Conservation (phyloP, 2,113 vertebrate species). For the Syrrhaptes paradoxus region DNA sequence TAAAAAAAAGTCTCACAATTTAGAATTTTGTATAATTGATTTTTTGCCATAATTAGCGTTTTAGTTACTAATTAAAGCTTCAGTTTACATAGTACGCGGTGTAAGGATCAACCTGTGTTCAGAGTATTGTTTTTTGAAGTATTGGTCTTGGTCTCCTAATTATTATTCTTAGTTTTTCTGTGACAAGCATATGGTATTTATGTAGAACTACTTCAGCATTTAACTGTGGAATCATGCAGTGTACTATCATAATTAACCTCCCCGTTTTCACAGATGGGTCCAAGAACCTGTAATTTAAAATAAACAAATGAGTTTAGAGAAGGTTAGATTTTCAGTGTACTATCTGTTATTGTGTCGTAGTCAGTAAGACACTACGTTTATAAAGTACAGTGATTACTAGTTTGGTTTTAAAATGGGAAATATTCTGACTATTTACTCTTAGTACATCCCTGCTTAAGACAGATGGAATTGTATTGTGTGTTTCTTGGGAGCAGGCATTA, state of each 20-base stretch:
- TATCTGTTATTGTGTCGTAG: constrained; percentile 24
- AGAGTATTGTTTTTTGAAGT: constrained; percentile 59
- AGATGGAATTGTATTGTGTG: constrained; percentile 16
- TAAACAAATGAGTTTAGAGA: constrained; percentile 53
- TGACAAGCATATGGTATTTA: constrained; percentile 78
- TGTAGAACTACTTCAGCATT: constrained; percentile 67
- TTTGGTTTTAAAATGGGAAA: neutral
- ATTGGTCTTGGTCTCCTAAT: constrained; percentile 73
- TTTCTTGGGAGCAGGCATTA: neutral
- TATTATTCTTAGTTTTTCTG: constrained; percentile 73
- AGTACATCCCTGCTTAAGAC: neutral
- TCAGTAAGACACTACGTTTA: constrained; percentile 20
- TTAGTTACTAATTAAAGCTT: constrained; percentile 72
- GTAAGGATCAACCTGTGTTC: constrained; percentile 68
- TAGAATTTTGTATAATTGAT: neutral
- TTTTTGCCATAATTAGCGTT: constrained; percentile 26
- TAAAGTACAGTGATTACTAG: neutral
- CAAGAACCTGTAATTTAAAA: constrained; percentile 74
- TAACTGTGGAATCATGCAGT: constrained; percentile 72
- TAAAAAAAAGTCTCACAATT: constrained; percentile 24
- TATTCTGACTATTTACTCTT: neutral
- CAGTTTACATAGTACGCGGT: constrained; percentile 39
- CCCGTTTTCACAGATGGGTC: constrained; percentile 72
- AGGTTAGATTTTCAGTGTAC: constrained; percentile 31
- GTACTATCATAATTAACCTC: constrained; percentile 75